Base-by-base conservation (phyloP, 2,113 vertebrate genomes). In the Bufo bufo region DNA sequence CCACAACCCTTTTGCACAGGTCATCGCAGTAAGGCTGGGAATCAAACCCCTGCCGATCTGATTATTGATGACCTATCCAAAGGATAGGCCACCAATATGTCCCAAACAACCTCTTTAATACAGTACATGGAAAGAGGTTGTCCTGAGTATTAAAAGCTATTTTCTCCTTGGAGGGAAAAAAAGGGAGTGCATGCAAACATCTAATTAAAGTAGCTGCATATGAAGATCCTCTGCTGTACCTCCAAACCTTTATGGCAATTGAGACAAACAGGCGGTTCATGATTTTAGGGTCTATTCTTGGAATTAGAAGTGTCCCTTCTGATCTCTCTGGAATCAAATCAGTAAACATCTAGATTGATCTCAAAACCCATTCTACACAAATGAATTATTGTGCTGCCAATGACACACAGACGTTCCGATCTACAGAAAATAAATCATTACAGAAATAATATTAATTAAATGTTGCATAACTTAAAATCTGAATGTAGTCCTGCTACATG, bases 401-500 rank as follows among this genome's bases (percentile, higher is more conserved):
- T 92, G 87, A 94, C 91, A 86, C 95, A 94, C 93, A 94, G 93
- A 94, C 93, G 94, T 94, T 95, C 94, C 93, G 94, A 93, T 95
- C 94, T 92, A 95, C 94, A 95, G 95, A 95, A 96, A 95, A 91
- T 54, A 93, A 92, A 94, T 94, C 71, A 91, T 88, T 92, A 91
- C 90, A 90, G 91, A 92, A 92, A 92, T 89, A 92, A 92, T 89
- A 91, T 49, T 90, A 91, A 90, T 88, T 94, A 96, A 96, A 96
- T 92, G 93, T 92, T 95, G 58, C 19, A 99, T 98, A 99, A 98
- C 96, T 98, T 98, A 99, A 96, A 93, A 94, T 94, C 90, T 95
- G 94, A 90, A 92, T 97, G 98, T 99, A 99, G 98, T 96, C 98
- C 98, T 97, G 98, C 98, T 99, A 99, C 98, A 96, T 95, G 96